phyloP scores from a whole-genome alignment of 2,888 invertebrate species.

The Eristalis tenax region DNA sequence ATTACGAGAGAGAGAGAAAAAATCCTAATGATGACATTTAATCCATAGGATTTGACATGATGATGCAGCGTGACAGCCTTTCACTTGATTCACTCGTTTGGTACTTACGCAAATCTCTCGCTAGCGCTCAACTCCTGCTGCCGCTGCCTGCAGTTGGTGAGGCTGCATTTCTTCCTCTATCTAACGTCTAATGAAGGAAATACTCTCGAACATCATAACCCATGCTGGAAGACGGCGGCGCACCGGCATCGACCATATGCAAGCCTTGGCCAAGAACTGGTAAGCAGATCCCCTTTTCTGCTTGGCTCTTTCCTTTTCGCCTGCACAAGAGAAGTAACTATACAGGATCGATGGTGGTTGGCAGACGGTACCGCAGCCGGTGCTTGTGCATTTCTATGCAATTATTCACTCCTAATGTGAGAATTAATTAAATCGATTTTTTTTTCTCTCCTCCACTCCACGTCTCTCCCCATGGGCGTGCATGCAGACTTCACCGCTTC shows the following conservation, averaged over 20 bases:
- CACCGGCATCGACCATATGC: constrained; percentile 24
- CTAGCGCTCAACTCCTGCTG: neutral
- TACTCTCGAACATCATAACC: constrained; percentile 55
- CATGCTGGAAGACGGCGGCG: constrained; percentile 2
- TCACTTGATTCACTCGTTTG: constrained; percentile 50
- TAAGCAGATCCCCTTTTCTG: constrained; percentile 1
- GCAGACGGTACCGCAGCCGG: constrained; percentile 7
- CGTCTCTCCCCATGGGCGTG: neutral
- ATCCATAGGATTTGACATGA: constrained; percentile 68
- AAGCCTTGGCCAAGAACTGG: constrained; percentile 48
- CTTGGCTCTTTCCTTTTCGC: neutral
- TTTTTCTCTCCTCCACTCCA: constrained; percentile 3
- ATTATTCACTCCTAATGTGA: constrained; percentile 69
- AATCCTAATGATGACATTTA: constrained; percentile 68
- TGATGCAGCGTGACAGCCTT: constrained; percentile 65
- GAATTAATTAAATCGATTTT: constrained; percentile 68
- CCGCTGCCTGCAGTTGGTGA: neutral
- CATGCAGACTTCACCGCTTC: constrained; percentile 26
- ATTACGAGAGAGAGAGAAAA: constrained; percentile 23
- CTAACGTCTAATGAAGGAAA: constrained; percentile 29
- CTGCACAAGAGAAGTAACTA: constrained; percentile 1
- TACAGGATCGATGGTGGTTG: constrained; percentile 24
- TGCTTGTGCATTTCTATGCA: constrained; percentile 59
- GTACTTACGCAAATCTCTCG: constrained; percentile 49
- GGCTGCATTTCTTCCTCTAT: neutral